These are phyloP conservation scores for Lapara coniferarum DNA, from an alignment of 2,888 invertebrate species.

Conservation along the genomic window DNA sequence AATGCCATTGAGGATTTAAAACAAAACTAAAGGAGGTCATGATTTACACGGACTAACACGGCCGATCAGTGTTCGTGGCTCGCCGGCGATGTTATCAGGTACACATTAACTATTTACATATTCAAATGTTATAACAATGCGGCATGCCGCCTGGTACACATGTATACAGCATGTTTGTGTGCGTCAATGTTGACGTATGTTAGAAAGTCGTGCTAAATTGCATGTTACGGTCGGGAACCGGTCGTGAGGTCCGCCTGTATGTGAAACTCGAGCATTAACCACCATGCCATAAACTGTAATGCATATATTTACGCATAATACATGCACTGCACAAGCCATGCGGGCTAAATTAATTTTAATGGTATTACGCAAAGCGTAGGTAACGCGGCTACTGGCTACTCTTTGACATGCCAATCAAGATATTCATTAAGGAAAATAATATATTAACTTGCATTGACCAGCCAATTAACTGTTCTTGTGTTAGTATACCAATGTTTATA, in stretches of 20 bases:
- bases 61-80: conserved; percentile 24
- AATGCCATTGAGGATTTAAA: conserved; percentile 23
- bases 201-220: conserved; percentile 72
- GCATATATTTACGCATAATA: conserved; percentile 31
- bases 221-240: conserved; percentile 44
- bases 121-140: conserved; percentile 32
- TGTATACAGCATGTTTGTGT: conserved; percentile 22
- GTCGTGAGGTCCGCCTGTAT: conserved; percentile 49
- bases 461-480: conserved; percentile 9
- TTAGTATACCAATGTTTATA: not conserved
- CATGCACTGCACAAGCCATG: conserved; percentile 40
- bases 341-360: conserved; percentile 52
- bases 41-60: conserved; percentile 32
- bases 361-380: conserved; percentile 31
- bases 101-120: conserved; percentile 33
- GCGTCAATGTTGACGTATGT: conserved; percentile 26
- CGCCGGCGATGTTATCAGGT: conserved; percentile 30
- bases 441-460: not conserved
- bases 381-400: conserved; percentile 7
- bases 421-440: conserved; percentile 22
- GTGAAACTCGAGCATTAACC: conserved; percentile 56
- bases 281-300: conserved; percentile 42
- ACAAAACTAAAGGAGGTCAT: conserved; percentile 31
- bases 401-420: conserved; percentile 3
- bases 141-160: conserved; percentile 30